Base-by-base conservation (phyloP, 2,888 invertebrate species). In the Agrotis ipsilon region DNA sequence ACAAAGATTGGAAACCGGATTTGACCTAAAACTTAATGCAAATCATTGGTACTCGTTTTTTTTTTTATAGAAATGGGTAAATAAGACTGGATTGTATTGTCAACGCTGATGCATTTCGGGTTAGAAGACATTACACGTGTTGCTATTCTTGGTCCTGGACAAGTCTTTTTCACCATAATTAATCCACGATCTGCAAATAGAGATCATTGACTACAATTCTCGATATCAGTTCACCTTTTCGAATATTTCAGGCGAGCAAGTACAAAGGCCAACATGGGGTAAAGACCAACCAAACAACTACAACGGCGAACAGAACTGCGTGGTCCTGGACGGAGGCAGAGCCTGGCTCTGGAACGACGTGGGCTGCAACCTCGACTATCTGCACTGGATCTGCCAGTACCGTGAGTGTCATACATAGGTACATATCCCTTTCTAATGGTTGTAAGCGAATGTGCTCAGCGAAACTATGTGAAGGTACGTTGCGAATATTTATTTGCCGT, bases 281-380 rank as follows among this genome's bases (percentile, higher is more conserved):
- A 98, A 98, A 90, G 99, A 99, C 89, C 99, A 99, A 90, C 99
- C 99, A 0, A 99, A 99, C 92, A 99, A 99, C 91, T 99, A 99
- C 96, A 99, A 99, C 90, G 98, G 99, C 0, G 98, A 99, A 88
- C 99, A 99, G 92, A 99, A 99, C 92, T 99, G 99, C 94, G 98
- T 98, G n/a, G 98, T 99, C 18, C 95, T 99, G 81, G 99, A 99
- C 90, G 99, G 99, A 1, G 98, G 98, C 0, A 97, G 98, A 61
- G 97, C 97, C 75, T 99, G 99, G 99, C 96, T 98, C 0, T 99
- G 99, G 99, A 99, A 99, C 92, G 99, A 99, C 92, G 98, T 99
- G 32, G 98, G 98, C 64, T 99, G 99, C 91, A 98, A 98, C 92
- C 97, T 99, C 72, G 99, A 99, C 94, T 99, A 99, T 89, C 96